Evolutionary conservation across 2,113 vertebrate species (phyloP).

Genomic region (Oncorhynchus tshawytscha): DNA sequence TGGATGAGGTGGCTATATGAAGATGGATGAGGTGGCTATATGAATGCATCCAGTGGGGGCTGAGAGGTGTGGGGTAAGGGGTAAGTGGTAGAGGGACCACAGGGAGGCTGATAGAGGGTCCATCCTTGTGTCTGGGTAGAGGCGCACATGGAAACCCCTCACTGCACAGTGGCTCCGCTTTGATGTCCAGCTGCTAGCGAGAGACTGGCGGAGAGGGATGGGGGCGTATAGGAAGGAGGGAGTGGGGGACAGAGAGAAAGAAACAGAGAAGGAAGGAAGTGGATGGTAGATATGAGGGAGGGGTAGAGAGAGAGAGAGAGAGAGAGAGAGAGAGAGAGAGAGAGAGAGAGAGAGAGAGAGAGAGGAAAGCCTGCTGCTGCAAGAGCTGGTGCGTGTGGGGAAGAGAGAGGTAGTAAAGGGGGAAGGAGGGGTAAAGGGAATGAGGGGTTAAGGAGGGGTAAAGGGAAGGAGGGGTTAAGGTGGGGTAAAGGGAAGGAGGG

Average conservation of each 20-base stretch:
- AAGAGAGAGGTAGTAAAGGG: neutral
- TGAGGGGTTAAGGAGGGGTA: too few species aligned
- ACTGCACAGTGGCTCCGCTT: constrained; percentile 16
- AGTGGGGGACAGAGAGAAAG: too few species aligned
- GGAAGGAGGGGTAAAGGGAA: neutral
- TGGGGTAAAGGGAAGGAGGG: too few species aligned
- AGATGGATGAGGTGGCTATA: neutral
- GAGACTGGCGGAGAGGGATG: constrained; percentile 35
- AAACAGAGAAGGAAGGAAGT: neutral
- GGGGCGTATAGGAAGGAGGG: neutral
- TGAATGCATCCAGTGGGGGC: too few species aligned
- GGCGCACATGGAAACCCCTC: neutral
- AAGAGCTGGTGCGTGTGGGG: neutral
- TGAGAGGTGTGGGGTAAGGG: too few species aligned
- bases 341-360: constrained; percentile 29
- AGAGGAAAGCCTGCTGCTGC: neutral
- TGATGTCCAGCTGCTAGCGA: constrained; percentile 48
- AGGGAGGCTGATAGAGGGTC: too few species aligned
- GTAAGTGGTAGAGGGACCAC: too few species aligned
- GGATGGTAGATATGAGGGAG: neutral
- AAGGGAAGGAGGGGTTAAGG: too few species aligned
- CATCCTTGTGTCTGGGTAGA: too few species aligned
- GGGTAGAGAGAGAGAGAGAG: neutral
- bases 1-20: neutral
- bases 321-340: neutral